Evolutionary conservation across 2,113 vertebrate genomes (phyloP).

Genomic region (Mirza zaza): DNA sequence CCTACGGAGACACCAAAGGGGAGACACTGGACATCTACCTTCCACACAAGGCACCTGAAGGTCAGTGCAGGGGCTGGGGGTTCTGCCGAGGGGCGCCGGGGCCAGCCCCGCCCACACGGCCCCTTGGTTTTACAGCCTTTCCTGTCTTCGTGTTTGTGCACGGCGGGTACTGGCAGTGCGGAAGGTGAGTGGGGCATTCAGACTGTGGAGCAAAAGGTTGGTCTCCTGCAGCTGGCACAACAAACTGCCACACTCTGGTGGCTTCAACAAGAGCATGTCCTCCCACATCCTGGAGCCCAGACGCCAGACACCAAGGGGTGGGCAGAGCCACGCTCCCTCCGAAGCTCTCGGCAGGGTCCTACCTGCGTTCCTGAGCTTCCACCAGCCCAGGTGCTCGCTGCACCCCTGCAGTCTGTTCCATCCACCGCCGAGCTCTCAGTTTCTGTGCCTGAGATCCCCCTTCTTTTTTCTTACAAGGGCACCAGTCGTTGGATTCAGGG

Average conservation of each 20-base stretch:
- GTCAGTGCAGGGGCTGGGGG: conserved; percentile 73
- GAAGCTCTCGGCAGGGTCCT: rapidly evolving
- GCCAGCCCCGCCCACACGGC: rapidly evolving
- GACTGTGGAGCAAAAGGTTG: rapidly evolving
- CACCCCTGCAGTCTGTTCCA: rapidly evolving
- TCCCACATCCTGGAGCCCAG: background rate
- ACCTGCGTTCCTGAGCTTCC: background rate
- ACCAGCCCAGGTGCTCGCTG: rapidly evolving
- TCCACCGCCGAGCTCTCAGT: rapidly evolving
- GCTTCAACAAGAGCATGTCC: rapidly evolving
- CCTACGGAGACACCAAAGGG: conserved; percentile 86
- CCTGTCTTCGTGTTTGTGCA: conserved; percentile 92
- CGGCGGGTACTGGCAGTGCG: conserved; percentile 95
- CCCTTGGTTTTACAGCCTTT: conserved; percentile 82
- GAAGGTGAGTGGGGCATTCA: conserved; percentile 86
- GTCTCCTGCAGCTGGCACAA: rapidly evolving
- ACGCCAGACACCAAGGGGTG: background rate
- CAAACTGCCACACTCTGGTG: rapidly evolving
- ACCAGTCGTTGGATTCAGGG: background rate
- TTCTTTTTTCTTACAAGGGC: background rate
- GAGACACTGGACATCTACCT: conserved; percentile 94
- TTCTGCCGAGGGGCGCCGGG: rapidly evolving
- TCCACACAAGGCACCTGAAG: conserved; percentile 80
- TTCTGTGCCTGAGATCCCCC: background rate
- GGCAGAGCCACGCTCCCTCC: rapidly evolving